Evolutionary conservation across 2,888 invertebrate species (phyloP).

Genomic region (Torymus tubicola): DNA sequence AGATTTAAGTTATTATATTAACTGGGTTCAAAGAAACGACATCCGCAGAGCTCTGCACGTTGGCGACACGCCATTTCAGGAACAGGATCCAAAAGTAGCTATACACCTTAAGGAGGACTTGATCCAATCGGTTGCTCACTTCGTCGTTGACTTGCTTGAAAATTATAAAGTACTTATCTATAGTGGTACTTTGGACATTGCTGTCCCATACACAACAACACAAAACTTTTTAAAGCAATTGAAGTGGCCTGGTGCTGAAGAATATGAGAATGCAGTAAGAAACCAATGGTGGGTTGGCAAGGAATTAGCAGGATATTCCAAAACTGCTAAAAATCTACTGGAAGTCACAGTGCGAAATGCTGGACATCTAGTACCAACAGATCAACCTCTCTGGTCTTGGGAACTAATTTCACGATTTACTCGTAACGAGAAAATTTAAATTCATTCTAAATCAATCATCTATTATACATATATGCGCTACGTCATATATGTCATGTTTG

Average conservation of each 20-base stretch:
- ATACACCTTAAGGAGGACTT: slow-evolving; percentile 82
- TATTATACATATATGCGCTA: no score
- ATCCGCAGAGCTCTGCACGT: slow-evolving; percentile 89
- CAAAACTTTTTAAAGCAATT: slow-evolving; percentile 83
- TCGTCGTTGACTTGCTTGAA: slow-evolving; percentile 82
- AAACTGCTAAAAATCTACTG: slow-evolving; percentile 63
- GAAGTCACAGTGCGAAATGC: slow-evolving; percentile 68
- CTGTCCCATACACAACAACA: slow-evolving; percentile 89
- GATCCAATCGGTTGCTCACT: slow-evolving; percentile 87
- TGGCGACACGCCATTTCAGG: slow-evolving; percentile 84
- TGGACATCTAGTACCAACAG: slow-evolving; percentile 73
- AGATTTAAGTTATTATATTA: neutral
- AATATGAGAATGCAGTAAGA: slow-evolving; percentile 67
- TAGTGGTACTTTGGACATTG: slow-evolving; percentile 94
- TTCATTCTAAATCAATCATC: no score
- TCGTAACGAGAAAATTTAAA: neutral
- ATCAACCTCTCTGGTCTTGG: slow-evolving; percentile 72
- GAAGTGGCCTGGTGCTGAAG: slow-evolving; percentile 70
- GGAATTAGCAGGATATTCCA: slow-evolving; percentile 68
- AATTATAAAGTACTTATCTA: slow-evolving; percentile 87
- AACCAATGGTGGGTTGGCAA: slow-evolving; percentile 69
- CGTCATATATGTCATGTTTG: no score
- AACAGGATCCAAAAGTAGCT: neutral
- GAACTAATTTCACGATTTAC: slow-evolving; percentile 65
- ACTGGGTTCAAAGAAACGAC: slow-evolving; percentile 70